These are phyloP conservation scores for Pithys albifrons DNA, from an alignment of 2,113 vertebrate genomes.

Conservation along the genomic window DNA sequence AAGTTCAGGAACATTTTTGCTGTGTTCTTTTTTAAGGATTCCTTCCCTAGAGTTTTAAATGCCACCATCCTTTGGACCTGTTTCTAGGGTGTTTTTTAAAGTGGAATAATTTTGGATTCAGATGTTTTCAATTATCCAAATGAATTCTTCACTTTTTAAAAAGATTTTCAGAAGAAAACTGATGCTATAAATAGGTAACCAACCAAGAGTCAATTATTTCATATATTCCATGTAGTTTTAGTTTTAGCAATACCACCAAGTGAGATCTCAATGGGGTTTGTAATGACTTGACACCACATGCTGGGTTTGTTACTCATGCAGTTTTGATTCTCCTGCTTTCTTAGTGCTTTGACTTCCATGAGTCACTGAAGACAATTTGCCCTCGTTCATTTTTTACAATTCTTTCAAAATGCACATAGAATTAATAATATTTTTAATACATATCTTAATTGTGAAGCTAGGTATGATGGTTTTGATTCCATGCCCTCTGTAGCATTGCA, in stretches of 20 bases:
- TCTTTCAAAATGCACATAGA: background rate
- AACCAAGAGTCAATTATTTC: constrained; percentile 44
- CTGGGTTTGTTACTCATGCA: constrained; percentile 24
- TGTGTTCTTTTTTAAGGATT: background rate
- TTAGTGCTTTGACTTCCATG: constrained; percentile 34
- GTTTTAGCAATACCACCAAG: constrained; percentile 27
- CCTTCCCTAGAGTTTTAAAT: background rate
- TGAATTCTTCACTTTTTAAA: background rate
- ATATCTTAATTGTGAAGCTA: background rate
- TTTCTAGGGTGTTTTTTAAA: background rate
- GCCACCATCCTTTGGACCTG: background rate
- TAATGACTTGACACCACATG: constrained; percentile 48
- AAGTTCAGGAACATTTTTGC: background rate
- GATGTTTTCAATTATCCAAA: background rate
- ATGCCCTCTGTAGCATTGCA: background rate
- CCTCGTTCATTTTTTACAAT: background rate
- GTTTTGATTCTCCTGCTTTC: constrained; percentile 52
- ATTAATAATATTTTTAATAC: background rate
- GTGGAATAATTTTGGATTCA: background rate
- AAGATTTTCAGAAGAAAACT: constrained; percentile 30
- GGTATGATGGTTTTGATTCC: background rate
- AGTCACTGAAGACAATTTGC: background rate
- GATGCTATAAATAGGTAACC: constrained; percentile 35
- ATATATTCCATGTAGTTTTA: constrained; percentile 50
- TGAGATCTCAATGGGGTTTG: constrained; percentile 42